These are phyloP conservation scores for Sorex araneus DNA, from an alignment of 2,113 vertebrate genomes.

Conservation along the genomic window DNA sequence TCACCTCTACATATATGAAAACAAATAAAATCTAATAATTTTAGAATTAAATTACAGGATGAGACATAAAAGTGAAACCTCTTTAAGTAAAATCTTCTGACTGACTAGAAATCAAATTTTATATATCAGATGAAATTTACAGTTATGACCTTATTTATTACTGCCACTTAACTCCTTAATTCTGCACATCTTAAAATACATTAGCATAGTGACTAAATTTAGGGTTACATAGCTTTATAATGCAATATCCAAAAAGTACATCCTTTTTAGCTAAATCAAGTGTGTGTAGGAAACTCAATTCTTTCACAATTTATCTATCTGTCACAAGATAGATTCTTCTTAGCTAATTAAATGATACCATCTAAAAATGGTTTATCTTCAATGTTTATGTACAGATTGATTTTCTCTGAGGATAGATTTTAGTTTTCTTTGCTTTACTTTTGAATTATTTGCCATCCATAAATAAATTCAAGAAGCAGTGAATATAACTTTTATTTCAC, in stretches of 20 bases:
- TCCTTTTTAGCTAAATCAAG: slow-evolving; percentile 52
- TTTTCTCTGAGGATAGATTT: slow-evolving; percentile 57
- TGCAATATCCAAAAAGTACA: slow-evolving; percentile 7
- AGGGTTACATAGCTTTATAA: slow-evolving; percentile 8
- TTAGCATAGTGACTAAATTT: not conserved
- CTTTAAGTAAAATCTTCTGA: not conserved
- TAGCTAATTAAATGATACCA: slow-evolving; percentile 66
- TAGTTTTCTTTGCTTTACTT: not conserved
- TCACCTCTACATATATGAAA: not conserved
- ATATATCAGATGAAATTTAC: not conserved
- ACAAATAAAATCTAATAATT: not conserved
- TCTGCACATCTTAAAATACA: not conserved
- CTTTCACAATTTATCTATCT: not conserved
- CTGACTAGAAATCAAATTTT: not conserved
- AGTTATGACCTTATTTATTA: slow-evolving; percentile 13
- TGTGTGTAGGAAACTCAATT: not conserved
- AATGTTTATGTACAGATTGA: slow-evolving; percentile 39
- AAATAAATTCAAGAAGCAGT: slow-evolving; percentile 61
- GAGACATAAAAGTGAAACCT: not conserved
- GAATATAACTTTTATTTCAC: slow-evolving; percentile 44
- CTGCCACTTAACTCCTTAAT: not conserved
- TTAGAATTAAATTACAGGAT: not conserved
- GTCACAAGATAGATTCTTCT: slow-evolving; percentile 1
- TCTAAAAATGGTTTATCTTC: slow-evolving; percentile 69
- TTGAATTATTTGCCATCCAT: slow-evolving; percentile 6